Evolutionary conservation across 2,888 invertebrate species (phyloP).

Genomic region (Adineta ricciae): DNA sequence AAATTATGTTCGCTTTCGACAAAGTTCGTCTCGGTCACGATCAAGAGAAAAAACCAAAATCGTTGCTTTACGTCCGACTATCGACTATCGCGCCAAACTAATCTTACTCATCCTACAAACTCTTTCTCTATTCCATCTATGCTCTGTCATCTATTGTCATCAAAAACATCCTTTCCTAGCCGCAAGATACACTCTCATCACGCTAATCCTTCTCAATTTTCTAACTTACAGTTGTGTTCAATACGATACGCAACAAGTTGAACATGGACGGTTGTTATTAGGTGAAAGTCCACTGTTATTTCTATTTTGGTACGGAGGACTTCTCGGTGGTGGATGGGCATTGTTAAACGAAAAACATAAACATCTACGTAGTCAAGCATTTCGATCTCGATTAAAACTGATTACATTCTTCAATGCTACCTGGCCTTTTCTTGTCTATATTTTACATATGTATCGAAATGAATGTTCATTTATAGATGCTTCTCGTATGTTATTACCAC

Average conservation of each 20-base stretch:
- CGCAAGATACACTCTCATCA: background rate
- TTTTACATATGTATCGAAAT: background rate
- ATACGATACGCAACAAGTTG: slow-evolving; percentile 6
- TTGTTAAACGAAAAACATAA: slow-evolving; percentile 7
- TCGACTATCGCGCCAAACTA: background rate
- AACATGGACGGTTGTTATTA: background rate
- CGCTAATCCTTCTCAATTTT: background rate
- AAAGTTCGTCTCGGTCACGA: background rate
- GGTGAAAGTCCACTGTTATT: background rate
- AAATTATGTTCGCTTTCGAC: slow-evolving; percentile 13
- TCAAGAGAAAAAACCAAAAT: background rate
- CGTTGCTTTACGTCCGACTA: background rate
- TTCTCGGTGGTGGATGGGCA: background rate
- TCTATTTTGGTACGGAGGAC: background rate
- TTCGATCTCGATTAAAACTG: background rate
- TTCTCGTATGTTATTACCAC: background rate
- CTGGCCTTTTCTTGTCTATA: background rate
- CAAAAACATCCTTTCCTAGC: background rate
- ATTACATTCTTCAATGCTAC: background rate
- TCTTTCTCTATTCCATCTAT: background rate
- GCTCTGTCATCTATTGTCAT: background rate
- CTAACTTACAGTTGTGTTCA: background rate
- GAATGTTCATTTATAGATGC: background rate
- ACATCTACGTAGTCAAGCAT: slow-evolving; percentile 5
- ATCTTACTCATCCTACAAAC: background rate